Percentiles rank a stretch among this genome's conserved stretches.
Evolutionary conservation across 2,113 vertebrate species (phyloP).

Genomic region (Rhynchomys soricoides): DNA sequence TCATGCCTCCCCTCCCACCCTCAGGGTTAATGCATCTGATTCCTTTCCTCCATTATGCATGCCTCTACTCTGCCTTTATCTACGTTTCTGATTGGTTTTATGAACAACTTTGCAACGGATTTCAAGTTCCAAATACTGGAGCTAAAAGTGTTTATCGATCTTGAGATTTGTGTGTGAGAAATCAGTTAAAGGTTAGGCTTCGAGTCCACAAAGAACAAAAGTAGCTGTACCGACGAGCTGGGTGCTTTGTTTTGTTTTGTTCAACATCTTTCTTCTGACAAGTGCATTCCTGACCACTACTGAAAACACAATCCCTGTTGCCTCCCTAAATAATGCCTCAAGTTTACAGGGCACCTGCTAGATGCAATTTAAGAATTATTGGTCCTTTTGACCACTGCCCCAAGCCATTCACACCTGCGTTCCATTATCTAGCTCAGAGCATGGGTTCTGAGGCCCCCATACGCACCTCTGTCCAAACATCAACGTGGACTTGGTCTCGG

Average conservation of each 20-base stretch:
- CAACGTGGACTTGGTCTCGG: constrained; percentile 95
- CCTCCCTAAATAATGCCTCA: neutral
- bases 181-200: neutral
- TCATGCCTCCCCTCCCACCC: neutral
- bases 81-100: neutral
- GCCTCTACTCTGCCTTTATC: neutral
- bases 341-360: neutral
- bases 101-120: neutral
- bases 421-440: neutral
- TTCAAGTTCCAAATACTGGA: neutral
- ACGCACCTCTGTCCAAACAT: constrained; percentile 96
- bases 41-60: neutral
- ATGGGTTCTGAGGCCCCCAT: fast-evolving
- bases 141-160: neutral
- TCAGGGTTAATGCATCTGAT: too few relatives aligned
- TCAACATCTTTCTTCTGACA: neutral
- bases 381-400: neutral
- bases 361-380: neutral
- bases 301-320: neutral
- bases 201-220: constrained; percentile 20
- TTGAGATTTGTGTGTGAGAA: neutral
- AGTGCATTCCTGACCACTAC: neutral
- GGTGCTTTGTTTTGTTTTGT: neutral
- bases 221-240: neutral
- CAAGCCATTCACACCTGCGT: neutral